Evolutionary conservation across 2,797 vertebrate genomes (phyloP), one percentile per base, ranked within the genome.

Genomic region (Acipenser ruthenus): DNA sequence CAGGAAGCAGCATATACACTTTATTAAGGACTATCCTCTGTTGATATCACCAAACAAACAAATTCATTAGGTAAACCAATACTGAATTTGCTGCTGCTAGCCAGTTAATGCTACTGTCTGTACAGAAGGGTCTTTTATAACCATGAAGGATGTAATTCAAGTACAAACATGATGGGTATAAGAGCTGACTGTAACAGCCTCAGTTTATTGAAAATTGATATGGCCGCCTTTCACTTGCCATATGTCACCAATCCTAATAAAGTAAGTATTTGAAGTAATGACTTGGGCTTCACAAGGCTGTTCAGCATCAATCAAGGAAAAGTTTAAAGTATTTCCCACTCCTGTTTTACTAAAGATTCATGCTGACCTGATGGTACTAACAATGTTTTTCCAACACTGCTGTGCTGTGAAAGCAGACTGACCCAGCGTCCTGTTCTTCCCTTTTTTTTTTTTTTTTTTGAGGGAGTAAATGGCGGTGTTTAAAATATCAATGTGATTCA

Each of bases 181-280:
- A 58, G 12, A 12, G 55, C 55, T 58, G 55, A 58, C 55, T 58
- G 6, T 10, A 58, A 58, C 55, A 10, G 12, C 55, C 55, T 53
- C 12, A 12, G 51, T 53, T 53, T 53, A 58, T 58, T 58, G 55
- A 58, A 58, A 58, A 58, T 6, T 58, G 55, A 58, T 13, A 12
- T 58, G 23, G 23, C 23, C 13, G 1, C n/a, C 13, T 58, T n/a
- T 58, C 12, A 6, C 55, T 58, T 58, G 55, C 13, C 6, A 58
- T 58, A 58, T 58, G 55, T 13, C 55, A n/a, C 55, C 55, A 58
- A n/a, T 58, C 55, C 11, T 58, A 58, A 58, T 58, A 58, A 58
- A 58, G 55, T 7, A 58, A 58, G 55, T 3, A n/a, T 58, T n/a
- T 58, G 55, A n/a, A 58, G 55, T 58, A 58, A 8, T 58, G 55